Evolutionary conservation across 2,113 vertebrate genomes (phyloP), one percentile per base, ranked within the genome.

Genomic region (Phaethornis superciliosus): DNA sequence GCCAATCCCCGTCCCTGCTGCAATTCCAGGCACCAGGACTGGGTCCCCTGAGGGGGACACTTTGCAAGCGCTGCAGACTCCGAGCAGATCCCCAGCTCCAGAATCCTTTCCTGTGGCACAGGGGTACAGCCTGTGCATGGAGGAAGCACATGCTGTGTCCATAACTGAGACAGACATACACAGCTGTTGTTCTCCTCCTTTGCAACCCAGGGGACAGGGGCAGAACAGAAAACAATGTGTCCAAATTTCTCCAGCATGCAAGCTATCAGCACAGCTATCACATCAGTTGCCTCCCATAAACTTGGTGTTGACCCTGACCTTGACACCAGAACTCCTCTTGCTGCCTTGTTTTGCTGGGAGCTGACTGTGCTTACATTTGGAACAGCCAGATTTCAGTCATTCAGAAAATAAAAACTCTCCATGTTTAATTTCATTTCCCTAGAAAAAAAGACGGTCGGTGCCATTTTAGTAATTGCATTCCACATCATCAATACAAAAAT

Each of bases 111-210:
- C 35, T 63, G 62, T 5, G 30, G 42, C 47, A 40, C 30, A 27
- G 6, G 15, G 12, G 7, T 51, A 54, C 12, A 37, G 20, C n/a
- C 42, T 1, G 0, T 2, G 2, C 0, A 4, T 10, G 6, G 14
- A 24, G 46, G 33, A 79, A 71, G 44, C 24, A 26, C 0, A 0
- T 20, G 4, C 13, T 37, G 4, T 46, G 17, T 64, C 30, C 16
- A 10, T 35, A 70, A 70, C 47, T 42, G 18, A 85, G 55, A 28
- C 10, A 51, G 14, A 65, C 20, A 17, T 42, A 56, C 2, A 12
- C 17, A 65, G 24, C 8, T 80, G 10, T 35, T 69, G 26, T 33
- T 49, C 7, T 76, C 3, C 18, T 33, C 2, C 22, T 56, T 49
- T 58, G 12, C 17, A 69, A 60, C 82, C n/a, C 18, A 46, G 20